Evolutionary conservation across 2,113 vertebrate genomes (phyloP).

Genomic region (Odontophorus gujanensis): DNA sequence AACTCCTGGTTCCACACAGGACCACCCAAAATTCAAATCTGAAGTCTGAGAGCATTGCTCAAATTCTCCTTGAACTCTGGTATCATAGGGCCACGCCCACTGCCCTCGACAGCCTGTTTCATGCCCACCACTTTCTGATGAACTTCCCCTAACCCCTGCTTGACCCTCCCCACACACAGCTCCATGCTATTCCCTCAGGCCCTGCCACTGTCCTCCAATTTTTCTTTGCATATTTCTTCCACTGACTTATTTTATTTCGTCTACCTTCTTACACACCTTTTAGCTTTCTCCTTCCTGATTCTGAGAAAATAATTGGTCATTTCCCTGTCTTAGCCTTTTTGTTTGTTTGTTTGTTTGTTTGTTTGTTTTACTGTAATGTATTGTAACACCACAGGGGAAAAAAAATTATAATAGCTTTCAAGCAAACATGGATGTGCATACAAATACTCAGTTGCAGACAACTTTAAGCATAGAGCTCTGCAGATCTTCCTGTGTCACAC

Average conservation of each 20-base stretch:
- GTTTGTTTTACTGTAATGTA: background rate
- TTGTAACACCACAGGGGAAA: background rate
- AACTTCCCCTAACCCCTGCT: too few species aligned
- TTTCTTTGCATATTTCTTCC: conserved; percentile 27
- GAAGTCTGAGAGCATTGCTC: too few species aligned
- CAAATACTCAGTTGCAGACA: background rate
- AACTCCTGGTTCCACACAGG: too few species aligned
- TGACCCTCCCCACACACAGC: too few species aligned
- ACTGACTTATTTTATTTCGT: background rate
- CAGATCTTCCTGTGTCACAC: background rate
- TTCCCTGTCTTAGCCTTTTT: background rate
- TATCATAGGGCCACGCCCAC: too few species aligned
- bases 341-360: too few species aligned
- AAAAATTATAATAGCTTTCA: background rate
- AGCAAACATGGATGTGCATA: background rate
- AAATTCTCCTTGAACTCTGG: too few species aligned
- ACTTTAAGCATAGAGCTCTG: background rate
- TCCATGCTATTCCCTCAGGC: too few species aligned
- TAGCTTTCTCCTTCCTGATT: background rate
- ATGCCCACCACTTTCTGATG: too few species aligned
- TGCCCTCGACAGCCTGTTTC: too few species aligned
- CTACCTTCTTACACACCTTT: background rate
- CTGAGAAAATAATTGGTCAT: background rate
- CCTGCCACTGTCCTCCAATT: background rate
- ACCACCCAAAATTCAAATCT: too few species aligned